Evolutionary conservation across 2,888 invertebrate genomes (phyloP).

Genomic region (Stegana nigrithorax): DNA sequence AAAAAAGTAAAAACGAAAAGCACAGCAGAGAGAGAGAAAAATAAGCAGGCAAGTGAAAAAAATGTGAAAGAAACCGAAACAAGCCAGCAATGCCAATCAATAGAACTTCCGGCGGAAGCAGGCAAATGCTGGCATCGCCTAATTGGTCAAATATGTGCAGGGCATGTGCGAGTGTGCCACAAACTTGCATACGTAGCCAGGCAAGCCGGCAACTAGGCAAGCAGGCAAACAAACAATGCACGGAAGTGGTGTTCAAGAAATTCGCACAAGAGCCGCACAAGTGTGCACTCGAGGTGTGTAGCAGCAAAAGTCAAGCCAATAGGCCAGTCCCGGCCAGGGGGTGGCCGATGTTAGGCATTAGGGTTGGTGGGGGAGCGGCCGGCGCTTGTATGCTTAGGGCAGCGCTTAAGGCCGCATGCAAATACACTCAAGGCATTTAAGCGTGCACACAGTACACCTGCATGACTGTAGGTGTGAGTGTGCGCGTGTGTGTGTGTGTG

Average conservation of each 20-base stretch:
- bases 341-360: too few relatives aligned
- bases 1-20: too few relatives aligned
- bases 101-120: constrained; percentile 8
- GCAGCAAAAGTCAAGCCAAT: not conserved
- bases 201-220: not conserved
- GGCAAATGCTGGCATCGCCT: constrained; percentile 3
- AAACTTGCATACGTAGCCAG: not conserved
- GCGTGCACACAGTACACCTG: not conserved
- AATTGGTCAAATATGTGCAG: constrained; percentile 24
- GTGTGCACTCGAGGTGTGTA: not conserved
- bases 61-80: too few relatives aligned
- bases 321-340: too few relatives aligned
- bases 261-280: constrained; percentile 8
- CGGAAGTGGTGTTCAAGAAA: not conserved
- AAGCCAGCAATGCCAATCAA: constrained; percentile 4
- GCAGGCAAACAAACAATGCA: constrained; percentile 1
- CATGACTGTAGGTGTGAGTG: not conserved
- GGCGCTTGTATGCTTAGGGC: too few relatives aligned
- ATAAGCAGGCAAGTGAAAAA: too few relatives aligned
- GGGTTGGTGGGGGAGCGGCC: too few relatives aligned
- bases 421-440: not conserved
- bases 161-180: constrained; percentile 15
- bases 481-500: not conserved
- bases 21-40: too few relatives aligned
- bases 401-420: not conserved